A percentile compares a stretch with the other conserved stretches of the same genome.
Conservation (phyloP, 2,113 vertebrate genomes). For the Platysternon megacephalum region DNA sequence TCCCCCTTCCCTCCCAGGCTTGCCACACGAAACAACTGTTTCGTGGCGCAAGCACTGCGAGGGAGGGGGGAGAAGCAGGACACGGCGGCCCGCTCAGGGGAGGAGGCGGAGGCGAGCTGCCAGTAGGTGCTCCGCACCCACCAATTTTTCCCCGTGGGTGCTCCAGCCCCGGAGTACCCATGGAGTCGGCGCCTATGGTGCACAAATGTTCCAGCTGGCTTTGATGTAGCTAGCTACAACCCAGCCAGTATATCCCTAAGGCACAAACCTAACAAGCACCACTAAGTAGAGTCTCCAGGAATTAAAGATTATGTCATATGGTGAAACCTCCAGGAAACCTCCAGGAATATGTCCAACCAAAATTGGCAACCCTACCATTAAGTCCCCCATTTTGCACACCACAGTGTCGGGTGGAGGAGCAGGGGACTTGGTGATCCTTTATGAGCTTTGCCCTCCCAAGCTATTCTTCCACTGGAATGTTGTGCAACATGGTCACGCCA, state of each 20-base stretch:
- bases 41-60: no score
- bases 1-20: no score
- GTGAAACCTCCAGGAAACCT: background rate
- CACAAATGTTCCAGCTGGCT: background rate
- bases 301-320: background rate
- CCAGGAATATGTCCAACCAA: background rate
- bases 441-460: background rate
- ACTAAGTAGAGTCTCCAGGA: background rate
- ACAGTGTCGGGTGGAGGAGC: background rate
- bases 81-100: no score
- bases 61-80: no score
- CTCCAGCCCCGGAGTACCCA: no score
- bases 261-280: background rate
- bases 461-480: background rate
- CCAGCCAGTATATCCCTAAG: background rate
- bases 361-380: background rate
- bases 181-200: background rate
- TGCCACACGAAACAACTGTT: no score
- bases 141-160: no score
- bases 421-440: accelerated
- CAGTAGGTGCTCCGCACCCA: no score
- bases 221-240: background rate
- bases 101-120: no score
- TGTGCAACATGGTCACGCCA: background rate
- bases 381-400: background rate